These are phyloP conservation scores for Lomographa bimaculata DNA, from an alignment of 2,888 invertebrate species.

Conservation along the genomic window DNA sequence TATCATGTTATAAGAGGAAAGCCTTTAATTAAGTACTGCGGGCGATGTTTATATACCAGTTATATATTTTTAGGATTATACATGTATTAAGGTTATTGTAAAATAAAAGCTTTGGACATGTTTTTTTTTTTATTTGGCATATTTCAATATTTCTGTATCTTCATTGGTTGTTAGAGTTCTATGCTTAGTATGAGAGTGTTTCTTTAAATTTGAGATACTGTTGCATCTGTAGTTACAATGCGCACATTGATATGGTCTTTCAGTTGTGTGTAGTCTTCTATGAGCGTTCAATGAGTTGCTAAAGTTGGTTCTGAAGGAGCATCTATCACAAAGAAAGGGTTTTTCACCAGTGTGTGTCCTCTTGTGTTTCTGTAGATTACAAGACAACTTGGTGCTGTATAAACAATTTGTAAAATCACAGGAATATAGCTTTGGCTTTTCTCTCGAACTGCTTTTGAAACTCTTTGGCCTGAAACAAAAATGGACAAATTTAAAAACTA, in stretches of 20 bases:
- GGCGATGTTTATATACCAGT: slow-evolving; percentile 74
- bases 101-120: slow-evolving; percentile 58
- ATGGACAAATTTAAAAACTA: slow-evolving; percentile 15
- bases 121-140: slow-evolving; percentile 30
- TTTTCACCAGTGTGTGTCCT: slow-evolving; percentile 70
- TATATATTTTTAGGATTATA: slow-evolving; percentile 61
- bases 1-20: slow-evolving; percentile 71
- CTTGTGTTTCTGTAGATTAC: slow-evolving; percentile 74
- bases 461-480: slow-evolving; percentile 34
- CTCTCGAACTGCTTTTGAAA: slow-evolving; percentile 51
- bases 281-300: slow-evolving; percentile 73
- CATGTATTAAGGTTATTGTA: slow-evolving; percentile 61
- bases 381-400: slow-evolving; percentile 78
- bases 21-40: slow-evolving; percentile 59
- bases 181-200: slow-evolving; percentile 48
- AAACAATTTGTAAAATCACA: slow-evolving; percentile 80
- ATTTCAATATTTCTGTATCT: too few relatives aligned
- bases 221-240: slow-evolving; percentile 71
- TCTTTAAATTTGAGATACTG: slow-evolving; percentile 77
- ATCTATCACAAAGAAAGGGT: slow-evolving; percentile 73
- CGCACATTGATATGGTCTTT: slow-evolving; percentile 66
- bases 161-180: too few relatives aligned
- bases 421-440: slow-evolving; percentile 69
- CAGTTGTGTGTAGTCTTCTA: slow-evolving; percentile 66
- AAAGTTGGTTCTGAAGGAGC: slow-evolving; percentile 74